Base-by-base conservation (phyloP, 2,888 invertebrate species). In the Drosophila antonietae region DNA sequence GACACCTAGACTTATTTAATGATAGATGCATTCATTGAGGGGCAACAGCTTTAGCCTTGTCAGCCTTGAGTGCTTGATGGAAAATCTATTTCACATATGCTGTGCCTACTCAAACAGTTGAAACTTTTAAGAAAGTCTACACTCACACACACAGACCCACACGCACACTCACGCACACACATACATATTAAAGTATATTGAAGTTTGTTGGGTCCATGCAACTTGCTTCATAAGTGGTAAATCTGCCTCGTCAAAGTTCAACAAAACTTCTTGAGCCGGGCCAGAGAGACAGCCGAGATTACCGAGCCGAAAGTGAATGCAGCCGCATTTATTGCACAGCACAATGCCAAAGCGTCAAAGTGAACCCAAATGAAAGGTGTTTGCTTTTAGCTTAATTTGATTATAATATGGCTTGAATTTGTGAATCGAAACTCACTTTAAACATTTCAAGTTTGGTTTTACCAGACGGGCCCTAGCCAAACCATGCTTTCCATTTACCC, bases 81-180 rank as follows among this genome's bases (percentile, higher is more conserved):
- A 18, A 46, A 37, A 44, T 23, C 49, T n/a, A 31, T 23, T 41
- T n/a, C 44, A 46, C 20, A 23, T 53, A 46, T 15, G 61, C 46
- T 47, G 43, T 10, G 28, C 41, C 46, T 39, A 51, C 39, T 41
- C 57, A 75, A 58, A 58, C 58, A 75, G 49, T 39, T 35, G 14
- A 72, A 72, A 70, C 56, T 72, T 63, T 41, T 33, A n/a, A 46
- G 44, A 77, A 66, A 53, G 74, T 63, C 59, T 31, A 64, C 28
- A 43, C 39, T 4, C 9, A 14, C 7, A 6, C 8, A 31, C 35
- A 15, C 37, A 31, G 1, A n/a, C 41, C 0, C 18, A 23, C 20
- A 28, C 23, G 2, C 41, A 41, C 7, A 15, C 6, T 55, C 44
- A 59, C 33, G 39, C 23, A 8, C 3, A 14, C 2, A 5, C 31